Conservation (phyloP, 1,140 invertebrate genomes). For the Pararge aegeria region DNA sequence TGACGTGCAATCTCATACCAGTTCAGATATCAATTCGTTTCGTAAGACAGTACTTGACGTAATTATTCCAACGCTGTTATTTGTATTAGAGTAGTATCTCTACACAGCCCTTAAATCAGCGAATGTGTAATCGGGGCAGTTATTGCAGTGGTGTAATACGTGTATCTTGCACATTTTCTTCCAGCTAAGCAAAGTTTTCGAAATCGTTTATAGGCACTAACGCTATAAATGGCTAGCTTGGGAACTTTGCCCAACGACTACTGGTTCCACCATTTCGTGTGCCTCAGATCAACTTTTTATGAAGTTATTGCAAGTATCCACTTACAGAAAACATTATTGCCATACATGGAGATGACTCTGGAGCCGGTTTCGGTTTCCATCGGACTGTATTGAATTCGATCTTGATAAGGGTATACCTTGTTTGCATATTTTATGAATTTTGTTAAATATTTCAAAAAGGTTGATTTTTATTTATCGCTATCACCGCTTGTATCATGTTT, state of each 20-base stretch:
- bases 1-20: constrained; percentile 51
- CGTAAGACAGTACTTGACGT: constrained; percentile 57
- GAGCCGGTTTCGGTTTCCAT: constrained; percentile 59
- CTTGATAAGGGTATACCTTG: constrained; percentile 53
- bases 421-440: constrained; percentile 45
- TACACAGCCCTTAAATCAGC: constrained; percentile 46
- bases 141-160: constrained; percentile 30
- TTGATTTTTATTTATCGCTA: background rate
- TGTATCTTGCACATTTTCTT: constrained; percentile 53
- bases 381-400: constrained; percentile 64
- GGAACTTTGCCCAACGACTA: constrained; percentile 56
- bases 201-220: constrained; percentile 46
- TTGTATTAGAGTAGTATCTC: constrained; percentile 50
- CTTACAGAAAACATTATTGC: constrained; percentile 52
- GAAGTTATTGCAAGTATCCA: constrained; percentile 60
- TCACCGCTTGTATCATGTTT: background rate
- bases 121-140: constrained; percentile 28
- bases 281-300: constrained; percentile 67
- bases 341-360: constrained; percentile 49
- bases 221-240: constrained; percentile 62
- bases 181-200: constrained; percentile 51
- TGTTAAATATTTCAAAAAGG: constrained; percentile 28
- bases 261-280: constrained; percentile 62
- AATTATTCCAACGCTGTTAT: constrained; percentile 48
- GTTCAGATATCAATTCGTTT: constrained; percentile 58